These are phyloP conservation scores for Aleiodes testaceus DNA, from an alignment of 2,888 invertebrate species.

Conservation along the genomic window DNA sequence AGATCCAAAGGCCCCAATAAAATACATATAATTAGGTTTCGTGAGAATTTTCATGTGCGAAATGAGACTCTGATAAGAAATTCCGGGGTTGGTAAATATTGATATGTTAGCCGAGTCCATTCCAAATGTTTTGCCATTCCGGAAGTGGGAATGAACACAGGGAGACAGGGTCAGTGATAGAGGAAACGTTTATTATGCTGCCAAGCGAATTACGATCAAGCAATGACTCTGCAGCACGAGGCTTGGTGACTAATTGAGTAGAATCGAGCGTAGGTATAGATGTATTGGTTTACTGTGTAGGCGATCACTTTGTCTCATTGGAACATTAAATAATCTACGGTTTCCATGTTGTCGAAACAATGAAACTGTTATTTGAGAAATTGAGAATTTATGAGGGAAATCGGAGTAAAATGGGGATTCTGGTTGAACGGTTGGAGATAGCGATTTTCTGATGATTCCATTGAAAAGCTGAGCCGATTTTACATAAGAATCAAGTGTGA, in stretches of 20 bases:
- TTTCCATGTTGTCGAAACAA: neutral
- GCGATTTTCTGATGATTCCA: too few relatives aligned
- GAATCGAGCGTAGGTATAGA: constrained; percentile 36
- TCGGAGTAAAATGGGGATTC: too few relatives aligned
- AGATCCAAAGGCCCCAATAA: constrained; percentile 46
- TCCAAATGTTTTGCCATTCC: constrained; percentile 37
- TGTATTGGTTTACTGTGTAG: constrained; percentile 33
- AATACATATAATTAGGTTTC: neutral
- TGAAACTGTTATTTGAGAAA: too few relatives aligned
- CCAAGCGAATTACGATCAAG: constrained; percentile 62
- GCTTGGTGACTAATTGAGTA: constrained; percentile 59
- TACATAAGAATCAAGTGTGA: too few relatives aligned
- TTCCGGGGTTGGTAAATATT: constrained; percentile 35
- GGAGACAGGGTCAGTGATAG: constrained; percentile 37
- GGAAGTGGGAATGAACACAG: constrained; percentile 10
- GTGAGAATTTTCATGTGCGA: constrained; percentile 33
- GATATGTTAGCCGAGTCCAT: constrained; percentile 35
- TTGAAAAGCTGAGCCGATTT: too few relatives aligned
- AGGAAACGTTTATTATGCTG: constrained; percentile 60
- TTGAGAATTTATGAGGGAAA: neutral
- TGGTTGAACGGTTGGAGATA: too few relatives aligned
- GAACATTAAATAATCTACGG: neutral
- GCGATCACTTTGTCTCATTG: constrained; percentile 17
- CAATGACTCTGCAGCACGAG: constrained; percentile 54
- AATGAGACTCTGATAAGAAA: constrained; percentile 59